A percentile compares a stretch with the other conserved stretches of the same genome.
These are phyloP conservation scores for Brenthis daphne DNA, from an alignment of 2,888 invertebrate species.

Conservation along the genomic window DNA sequence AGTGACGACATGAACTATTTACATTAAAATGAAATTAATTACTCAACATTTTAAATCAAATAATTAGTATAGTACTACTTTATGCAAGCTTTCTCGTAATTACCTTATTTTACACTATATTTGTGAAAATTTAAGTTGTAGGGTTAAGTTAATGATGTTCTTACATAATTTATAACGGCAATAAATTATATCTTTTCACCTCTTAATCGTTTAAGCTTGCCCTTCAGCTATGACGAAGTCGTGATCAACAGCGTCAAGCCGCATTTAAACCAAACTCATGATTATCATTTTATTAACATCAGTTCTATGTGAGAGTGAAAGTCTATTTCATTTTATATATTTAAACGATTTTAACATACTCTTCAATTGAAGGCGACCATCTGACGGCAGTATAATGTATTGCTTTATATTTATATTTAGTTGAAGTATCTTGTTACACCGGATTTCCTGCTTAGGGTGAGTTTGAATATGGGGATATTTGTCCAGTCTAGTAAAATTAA, in stretches of 20 bases:
- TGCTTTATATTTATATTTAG: too few species aligned
- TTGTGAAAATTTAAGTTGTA: too few species aligned
- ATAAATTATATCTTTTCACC: constrained; percentile 5
- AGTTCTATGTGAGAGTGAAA: constrained; percentile 23
- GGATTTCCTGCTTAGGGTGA: too few species aligned
- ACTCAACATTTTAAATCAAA: too few species aligned
- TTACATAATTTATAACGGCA: background rate
- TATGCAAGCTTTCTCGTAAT: too few species aligned
- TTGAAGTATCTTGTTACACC: too few species aligned
- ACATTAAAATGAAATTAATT: too few species aligned
- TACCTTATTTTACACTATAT: too few species aligned
- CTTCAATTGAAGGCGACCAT: background rate
- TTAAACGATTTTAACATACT: constrained; percentile 1
- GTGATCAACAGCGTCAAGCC: constrained; percentile 22
- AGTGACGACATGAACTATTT: too few species aligned
- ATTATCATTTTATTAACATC: constrained; percentile 4
- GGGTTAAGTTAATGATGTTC: background rate
- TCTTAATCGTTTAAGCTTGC: constrained; percentile 9
- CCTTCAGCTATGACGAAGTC: constrained; percentile 24
- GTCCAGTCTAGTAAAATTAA: too few species aligned
- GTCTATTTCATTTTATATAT: constrained; percentile 19
- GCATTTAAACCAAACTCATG: constrained; percentile 7
- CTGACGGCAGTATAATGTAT: background rate
- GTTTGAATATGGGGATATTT: too few species aligned
- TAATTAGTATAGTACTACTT: too few species aligned